Evolutionary conservation across 2,888 invertebrate genomes (phyloP).

Genomic region (Microchrysa polita): DNA sequence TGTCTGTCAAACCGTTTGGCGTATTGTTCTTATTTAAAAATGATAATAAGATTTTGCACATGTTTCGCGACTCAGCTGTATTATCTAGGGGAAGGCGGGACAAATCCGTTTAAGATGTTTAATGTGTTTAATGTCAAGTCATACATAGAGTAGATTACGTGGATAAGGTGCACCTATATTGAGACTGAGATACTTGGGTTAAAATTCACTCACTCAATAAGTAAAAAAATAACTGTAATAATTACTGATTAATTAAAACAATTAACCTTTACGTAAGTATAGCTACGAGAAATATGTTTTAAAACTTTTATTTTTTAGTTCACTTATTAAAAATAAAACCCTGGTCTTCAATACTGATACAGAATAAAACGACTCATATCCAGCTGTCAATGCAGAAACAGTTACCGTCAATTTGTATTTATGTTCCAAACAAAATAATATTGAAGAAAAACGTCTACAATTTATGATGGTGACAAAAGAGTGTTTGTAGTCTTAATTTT

Average conservation of each 20-base stretch:
- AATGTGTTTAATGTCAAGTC: neutral
- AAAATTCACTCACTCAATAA: too few relatives aligned
- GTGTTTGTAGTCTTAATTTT: neutral
- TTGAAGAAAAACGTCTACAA: constrained; percentile 17
- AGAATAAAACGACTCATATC: neutral
- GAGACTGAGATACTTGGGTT: too few relatives aligned
- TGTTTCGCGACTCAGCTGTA: neutral
- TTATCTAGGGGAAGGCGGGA: neutral
- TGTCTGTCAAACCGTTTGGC: constrained; percentile 15
- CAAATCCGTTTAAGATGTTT: too few relatives aligned
- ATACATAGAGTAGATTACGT: too few relatives aligned
- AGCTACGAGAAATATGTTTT: too few relatives aligned
- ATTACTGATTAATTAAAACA: too few relatives aligned
- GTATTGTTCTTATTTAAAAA: constrained; percentile 11
- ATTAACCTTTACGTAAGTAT: too few relatives aligned
- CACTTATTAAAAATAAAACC: neutral
- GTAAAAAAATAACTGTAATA: too few relatives aligned
- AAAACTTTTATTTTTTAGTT: too few relatives aligned
- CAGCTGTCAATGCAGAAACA: constrained; percentile 25
- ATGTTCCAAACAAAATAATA: constrained; percentile 17
- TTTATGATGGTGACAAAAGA: constrained; percentile 24
- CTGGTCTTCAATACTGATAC: neutral
- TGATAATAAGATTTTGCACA: constrained; percentile 16
- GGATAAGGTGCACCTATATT: too few relatives aligned
- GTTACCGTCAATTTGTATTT: constrained; percentile 31